Base-by-base conservation (phyloP, 2,888 invertebrate genomes). In the Drosophila mayaguana region DNA sequence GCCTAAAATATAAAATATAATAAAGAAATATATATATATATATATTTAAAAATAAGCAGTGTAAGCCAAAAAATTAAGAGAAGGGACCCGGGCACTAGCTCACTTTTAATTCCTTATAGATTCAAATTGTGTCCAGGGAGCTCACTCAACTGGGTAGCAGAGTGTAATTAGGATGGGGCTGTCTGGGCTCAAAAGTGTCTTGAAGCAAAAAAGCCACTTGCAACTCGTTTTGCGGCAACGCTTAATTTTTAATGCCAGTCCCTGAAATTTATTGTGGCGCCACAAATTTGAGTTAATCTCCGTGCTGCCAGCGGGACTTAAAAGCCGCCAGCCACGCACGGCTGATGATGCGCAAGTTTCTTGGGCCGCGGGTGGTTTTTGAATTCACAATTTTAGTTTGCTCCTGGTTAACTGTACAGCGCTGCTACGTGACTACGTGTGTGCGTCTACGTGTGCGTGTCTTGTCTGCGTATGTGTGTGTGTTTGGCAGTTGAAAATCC, bases 231-330 rank as follows among this genome's bases (percentile, higher is more conserved):
- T 67, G 68, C 67, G 79, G 72, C 63, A 68, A 63, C 75, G 79
- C 87, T 89, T 87, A 89, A 90, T 90, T 91, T 89, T 91, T 91
- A 91, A 91, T 91, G 87, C 90, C 80, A 62, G 62, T 62, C 75
- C 75, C 56, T 73, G 75, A 83, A 90, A 91, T 91, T 91, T 91
- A 91, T 91, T 86, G 82, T 83, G 71, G 71, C 75, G 80, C 89
- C 88, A 83, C 87, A 87, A 89, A 88, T 89, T 90, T 81, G 78
- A 85, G 81, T 89, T 89, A 89, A 90, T 83, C 85, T 78, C 77
- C 62, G 73, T 63, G 68, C 60, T 79, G 72, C 79, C 83, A 71
- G 63, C 40, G 69, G 79, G 81, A 79, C 86, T 76, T 77, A 70
- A 75, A 51, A 72, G 20, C 28, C 18, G 63, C 22, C 57, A 65